Conservation (phyloP, 2,888 invertebrate genomes). For the Allygus modestus region DNA sequence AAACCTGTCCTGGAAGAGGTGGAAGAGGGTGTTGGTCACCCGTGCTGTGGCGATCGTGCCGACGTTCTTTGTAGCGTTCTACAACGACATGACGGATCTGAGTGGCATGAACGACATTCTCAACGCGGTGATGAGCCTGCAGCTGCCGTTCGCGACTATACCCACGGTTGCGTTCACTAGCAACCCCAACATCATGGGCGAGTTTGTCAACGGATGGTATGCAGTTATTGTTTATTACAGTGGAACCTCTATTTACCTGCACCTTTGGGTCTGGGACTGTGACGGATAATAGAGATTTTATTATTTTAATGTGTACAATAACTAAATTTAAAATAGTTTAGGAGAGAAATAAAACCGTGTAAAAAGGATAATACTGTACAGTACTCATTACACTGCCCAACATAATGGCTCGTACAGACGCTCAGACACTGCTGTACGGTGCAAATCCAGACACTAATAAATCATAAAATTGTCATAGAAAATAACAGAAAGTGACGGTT, state of each 20-base stretch:
- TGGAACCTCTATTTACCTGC: neutral
- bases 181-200: slow-evolving; percentile 87
- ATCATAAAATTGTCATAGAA: no score
- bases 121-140: slow-evolving; percentile 91
- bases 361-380: no score
- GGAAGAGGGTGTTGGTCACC: slow-evolving; percentile 91
- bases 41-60: slow-evolving; percentile 87
- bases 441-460: no score
- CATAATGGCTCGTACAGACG: no score
- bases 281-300: no score
- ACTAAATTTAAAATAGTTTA: no score
- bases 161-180: slow-evolving; percentile 93
- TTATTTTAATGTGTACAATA: neutral
- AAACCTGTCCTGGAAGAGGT: slow-evolving; percentile 89
- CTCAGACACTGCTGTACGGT: no score
- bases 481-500: no score
- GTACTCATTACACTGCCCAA: no score
- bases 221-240: neutral
- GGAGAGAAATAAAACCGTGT: neutral
- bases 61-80: slow-evolving; percentile 84
- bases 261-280: no score
- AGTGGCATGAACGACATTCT: slow-evolving; percentile 90
- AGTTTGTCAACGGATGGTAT: slow-evolving; percentile 88
- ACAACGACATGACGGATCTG: slow-evolving; percentile 81
- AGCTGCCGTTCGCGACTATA: slow-evolving; percentile 90